Percentiles rank a stretch among this genome's conserved stretches.
phyloP scores from a whole-genome alignment of 2,113 vertebrate species.

The Hydropotes inermis region DNA sequence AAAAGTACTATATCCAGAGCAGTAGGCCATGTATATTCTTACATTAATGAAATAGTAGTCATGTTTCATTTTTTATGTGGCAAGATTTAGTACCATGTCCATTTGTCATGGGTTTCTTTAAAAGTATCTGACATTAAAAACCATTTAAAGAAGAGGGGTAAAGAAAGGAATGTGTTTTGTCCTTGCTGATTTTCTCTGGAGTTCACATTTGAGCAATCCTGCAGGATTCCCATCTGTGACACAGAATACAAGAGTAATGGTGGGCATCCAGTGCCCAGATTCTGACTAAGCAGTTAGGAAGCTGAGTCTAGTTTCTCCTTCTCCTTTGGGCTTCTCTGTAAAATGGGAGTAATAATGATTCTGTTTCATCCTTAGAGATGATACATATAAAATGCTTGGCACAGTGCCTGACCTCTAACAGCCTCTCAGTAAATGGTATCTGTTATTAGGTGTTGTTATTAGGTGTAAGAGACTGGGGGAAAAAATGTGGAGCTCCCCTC shows the following conservation, averaged over 20 bases:
- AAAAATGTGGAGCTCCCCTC: not conserved
- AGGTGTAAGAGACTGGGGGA: not conserved
- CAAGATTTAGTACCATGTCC: not conserved
- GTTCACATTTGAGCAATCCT: not conserved
- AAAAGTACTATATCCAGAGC: not conserved
- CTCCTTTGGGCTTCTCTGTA: not conserved
- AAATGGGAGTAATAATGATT: not conserved
- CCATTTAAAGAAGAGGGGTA: not conserved
- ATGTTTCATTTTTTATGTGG: not conserved
- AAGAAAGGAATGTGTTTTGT: not conserved
- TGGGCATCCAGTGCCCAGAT: not conserved
- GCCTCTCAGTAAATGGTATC: not conserved
- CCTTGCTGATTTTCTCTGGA: not conserved
- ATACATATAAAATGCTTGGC: not conserved
- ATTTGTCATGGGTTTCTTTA: not conserved
- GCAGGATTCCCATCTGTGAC: fast-evolving
- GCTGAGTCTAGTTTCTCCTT: not conserved
- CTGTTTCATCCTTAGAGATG: not conserved
- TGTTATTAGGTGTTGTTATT: not conserved
- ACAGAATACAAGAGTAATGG: not conserved
- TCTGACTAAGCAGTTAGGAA: not conserved
- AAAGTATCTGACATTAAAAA: not conserved
- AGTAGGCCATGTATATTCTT: not conserved
- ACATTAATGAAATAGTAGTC: not conserved
- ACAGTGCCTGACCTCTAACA: not conserved